Conservation (phyloP, 2,888 invertebrate species). For the Macrophya annulata region DNA sequence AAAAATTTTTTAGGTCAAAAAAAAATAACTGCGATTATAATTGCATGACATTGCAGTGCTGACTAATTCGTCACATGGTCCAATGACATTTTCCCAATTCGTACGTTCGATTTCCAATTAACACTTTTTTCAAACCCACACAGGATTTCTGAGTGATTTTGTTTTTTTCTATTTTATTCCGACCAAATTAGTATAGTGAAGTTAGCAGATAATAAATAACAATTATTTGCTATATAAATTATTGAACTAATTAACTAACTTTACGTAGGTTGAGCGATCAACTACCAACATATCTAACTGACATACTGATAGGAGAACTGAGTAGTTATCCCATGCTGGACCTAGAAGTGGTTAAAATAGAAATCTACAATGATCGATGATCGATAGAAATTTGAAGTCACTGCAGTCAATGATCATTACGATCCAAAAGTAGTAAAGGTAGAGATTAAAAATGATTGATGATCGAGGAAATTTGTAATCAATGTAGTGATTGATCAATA, state of each 20-base stretch:
- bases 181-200: no score
- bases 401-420: neutral
- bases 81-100: neutral
- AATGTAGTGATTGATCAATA: no score
- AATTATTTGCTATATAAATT: no score
- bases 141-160: no score
- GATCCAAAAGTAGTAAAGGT: no score
- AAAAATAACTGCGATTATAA: neutral
- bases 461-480: no score
- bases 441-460: no score
- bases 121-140: no score
- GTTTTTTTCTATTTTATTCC: no score
- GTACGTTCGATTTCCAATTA: neutral
- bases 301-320: neutral
- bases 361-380: neutral
- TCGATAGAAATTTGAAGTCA: neutral
- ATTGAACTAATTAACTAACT: no score
- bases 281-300: neutral
- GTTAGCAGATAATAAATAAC: no score
- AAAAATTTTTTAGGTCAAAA: no score
- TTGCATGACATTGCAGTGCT: neutral
- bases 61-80: neutral
- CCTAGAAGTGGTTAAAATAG: neutral
- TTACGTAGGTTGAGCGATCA: neutral
- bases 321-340: neutral